Evolutionary conservation across 2,888 invertebrate genomes (phyloP).

Genomic region (Leuctra nigra): DNA sequence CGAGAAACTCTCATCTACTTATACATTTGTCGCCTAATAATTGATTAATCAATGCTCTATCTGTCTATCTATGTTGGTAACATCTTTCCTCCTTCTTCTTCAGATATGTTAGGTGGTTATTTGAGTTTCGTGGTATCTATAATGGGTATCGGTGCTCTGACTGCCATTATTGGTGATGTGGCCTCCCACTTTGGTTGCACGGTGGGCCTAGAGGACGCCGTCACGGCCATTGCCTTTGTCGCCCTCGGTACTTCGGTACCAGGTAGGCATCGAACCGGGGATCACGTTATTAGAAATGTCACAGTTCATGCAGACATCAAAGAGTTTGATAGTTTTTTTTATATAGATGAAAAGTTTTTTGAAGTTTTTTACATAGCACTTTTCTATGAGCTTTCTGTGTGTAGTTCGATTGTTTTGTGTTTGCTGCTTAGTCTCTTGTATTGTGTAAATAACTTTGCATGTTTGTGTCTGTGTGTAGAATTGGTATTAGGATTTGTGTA

Average conservation of each 20-base stretch:
- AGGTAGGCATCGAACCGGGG: slow-evolving; percentile 34
- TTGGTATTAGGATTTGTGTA: too few species aligned
- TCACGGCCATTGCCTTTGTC: slow-evolving; percentile 56
- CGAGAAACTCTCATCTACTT: background rate
- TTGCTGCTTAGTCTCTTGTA: too few species aligned
- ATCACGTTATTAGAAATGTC: background rate
- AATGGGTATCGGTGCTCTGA: slow-evolving; percentile 48
- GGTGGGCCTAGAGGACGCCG: slow-evolving; percentile 51
- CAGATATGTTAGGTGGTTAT: slow-evolving; percentile 29
- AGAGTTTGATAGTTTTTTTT: too few species aligned
- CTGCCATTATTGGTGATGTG: slow-evolving; percentile 54
- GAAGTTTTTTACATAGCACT: too few species aligned
- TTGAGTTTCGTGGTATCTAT: slow-evolving; percentile 41
- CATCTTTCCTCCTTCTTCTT: too few species aligned
- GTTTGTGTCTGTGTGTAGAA: too few species aligned
- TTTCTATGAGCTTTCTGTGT: too few species aligned
- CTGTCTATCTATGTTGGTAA: slow-evolving; percentile 5
- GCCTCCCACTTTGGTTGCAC: slow-evolving; percentile 56
- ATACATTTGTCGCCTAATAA: background rate
- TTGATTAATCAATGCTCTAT: background rate
- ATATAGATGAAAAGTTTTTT: too few species aligned
- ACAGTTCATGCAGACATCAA: too few species aligned
- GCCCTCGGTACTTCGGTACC: slow-evolving; percentile 57
- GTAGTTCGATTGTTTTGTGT: too few species aligned
- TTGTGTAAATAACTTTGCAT: too few species aligned